Evolutionary conservation across 2,113 vertebrate genomes (phyloP), one percentile per base, ranked within the genome.

Genomic region (Egretta garzetta): DNA sequence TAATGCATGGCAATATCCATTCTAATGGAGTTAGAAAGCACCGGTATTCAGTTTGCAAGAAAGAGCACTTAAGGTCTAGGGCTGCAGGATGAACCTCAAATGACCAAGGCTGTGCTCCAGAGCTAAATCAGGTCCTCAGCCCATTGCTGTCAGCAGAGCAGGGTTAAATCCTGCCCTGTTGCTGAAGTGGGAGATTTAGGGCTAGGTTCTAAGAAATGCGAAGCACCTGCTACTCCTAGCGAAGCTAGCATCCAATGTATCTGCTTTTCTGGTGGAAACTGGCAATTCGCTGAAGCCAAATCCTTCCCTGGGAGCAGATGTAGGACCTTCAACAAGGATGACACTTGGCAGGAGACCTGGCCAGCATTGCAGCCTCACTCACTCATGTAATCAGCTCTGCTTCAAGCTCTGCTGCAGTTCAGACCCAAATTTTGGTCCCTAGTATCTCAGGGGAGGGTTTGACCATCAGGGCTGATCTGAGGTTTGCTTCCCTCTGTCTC

Each of bases 11-110:
- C 59, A 86, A 76, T 89, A 96, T 72, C 47, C 37, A 77, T 6
- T 45, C 84, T 94, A 91, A 93, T 80, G 73, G 45, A 95, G 23
- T 49, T 82, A 71, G 47, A 89, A 95, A 6, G 15, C 67, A 72
- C 37, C 27, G 4, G 60, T 71, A 72, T 60, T 86, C 27, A 52
- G 62, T 75, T 68, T 66, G 23, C 30, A 91, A 74, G 73, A 86
- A 50, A 88, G 80, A 43, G 14, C 2, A 15, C 68, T 80, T 74
- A 58, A 81, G 74, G 90, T 35, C 41, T 74, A 66, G 56, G 27
- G 35, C 55, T 85, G 27, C 47, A 62, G 37, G 32, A 59, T 13
- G 14, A 53, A 33, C 30, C 19, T 71, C 21, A 26, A 32, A 24
- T 33, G 56, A 45, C 5, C 19, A 52, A 63, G 37, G 68, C 19